Evolutionary conservation across 2,113 vertebrate species (phyloP), one percentile per base, ranked within the genome.

Genomic region (Menura novaehollandiae): DNA sequence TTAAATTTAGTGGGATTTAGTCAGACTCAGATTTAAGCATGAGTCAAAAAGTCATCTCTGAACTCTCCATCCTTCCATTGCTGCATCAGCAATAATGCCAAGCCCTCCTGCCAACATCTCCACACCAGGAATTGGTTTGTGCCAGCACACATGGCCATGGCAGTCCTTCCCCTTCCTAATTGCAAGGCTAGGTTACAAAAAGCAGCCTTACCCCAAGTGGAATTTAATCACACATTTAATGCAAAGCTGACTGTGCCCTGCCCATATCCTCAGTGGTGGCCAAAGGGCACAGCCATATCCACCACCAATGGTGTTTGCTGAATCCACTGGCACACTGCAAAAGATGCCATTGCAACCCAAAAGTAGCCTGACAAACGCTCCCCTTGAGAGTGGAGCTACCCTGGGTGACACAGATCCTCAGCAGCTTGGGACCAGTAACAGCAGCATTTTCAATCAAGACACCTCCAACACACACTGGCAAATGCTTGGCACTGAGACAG

Each of bases 51-150:
- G 6, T 16, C 22, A 13, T 10, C 28, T 7, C n/a, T 37, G 28
- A 43, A 27, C 28, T 32, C 53, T n/a, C 16, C 44, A 39, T 9
- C 44, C 15, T 60, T 53, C 47, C 33, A 4, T 2, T 26, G 37
- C 39, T 79, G 30, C 0, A 0, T 37, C 69, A 67, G 59, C 43
- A 53, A 1, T 0, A n/a, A 27, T 4, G 21, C 44, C 20, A 8
- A 80, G n/a, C 11, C 23, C 68, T 89, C 41, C 76, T 15, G 66
- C 17, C 2, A 18, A 0, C 20, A 43, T 1, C 41, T 56, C 24
- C 32, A 27, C 85, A 30, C 10, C 30, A 83, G 46, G 6, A 1
- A 10, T 1, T 32, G 24, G 32, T 69, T 87, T 84, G 51, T 41
- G 59, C 72, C 64, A 73, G 53, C 90, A 49, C 58, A 21, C 2